Conservation (phyloP, 1,140 invertebrate species). For the Drosophila cardini region DNA sequence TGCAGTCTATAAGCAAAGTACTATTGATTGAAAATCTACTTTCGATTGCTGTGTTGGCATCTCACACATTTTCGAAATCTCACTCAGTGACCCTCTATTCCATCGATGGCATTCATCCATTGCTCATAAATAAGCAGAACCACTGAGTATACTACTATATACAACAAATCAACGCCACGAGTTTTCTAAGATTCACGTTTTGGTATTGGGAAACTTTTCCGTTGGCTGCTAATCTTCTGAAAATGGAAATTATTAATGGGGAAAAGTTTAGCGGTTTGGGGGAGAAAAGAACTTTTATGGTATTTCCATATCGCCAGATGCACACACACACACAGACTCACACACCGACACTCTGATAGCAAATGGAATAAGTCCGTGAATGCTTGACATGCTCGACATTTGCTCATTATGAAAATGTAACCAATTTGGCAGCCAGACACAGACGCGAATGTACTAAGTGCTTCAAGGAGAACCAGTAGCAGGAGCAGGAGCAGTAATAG, state of each 20-base stretch:
- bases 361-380: slow-evolving; percentile 26
- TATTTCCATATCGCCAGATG: slow-evolving; percentile 63
- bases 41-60: slow-evolving; percentile 11
- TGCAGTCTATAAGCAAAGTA: slow-evolving; percentile 13
- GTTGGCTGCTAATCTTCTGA: slow-evolving; percentile 64
- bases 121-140: slow-evolving; percentile 62
- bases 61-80: not conserved
- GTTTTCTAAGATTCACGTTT: not conserved
- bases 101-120: slow-evolving; percentile 45
- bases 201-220: slow-evolving; percentile 45
- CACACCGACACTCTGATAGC: not conserved
- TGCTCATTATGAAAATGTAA: slow-evolving; percentile 79
- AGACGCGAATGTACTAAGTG: slow-evolving; percentile 28
- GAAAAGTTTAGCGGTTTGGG: slow-evolving; percentile 61
- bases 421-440: slow-evolving; percentile 50
- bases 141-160: slow-evolving; percentile 36
- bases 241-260: slow-evolving; percentile 81
- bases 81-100: slow-evolving; percentile 42
- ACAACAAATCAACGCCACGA: slow-evolving; percentile 50
- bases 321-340: not conserved
- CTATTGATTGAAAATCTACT: slow-evolving; percentile 13
- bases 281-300: slow-evolving; percentile 58
- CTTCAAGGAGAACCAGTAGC: not conserved
- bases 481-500: not conserved
- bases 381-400: slow-evolving; percentile 54